Conservation (phyloP, 2,113 vertebrate genomes). For the Polypterus senegalus region DNA sequence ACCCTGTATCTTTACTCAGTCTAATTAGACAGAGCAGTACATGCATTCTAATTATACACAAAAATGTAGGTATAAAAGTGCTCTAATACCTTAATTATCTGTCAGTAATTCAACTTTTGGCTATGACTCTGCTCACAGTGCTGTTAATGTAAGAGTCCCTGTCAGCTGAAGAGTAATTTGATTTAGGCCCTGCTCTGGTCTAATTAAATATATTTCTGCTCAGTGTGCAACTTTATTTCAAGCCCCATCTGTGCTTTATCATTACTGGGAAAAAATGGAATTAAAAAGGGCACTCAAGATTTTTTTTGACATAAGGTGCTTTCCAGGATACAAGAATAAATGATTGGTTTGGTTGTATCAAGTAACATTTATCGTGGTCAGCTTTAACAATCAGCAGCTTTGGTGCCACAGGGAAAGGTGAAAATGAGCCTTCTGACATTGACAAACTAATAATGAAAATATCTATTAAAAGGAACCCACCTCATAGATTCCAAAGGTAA, state of each 20-base stretch:
- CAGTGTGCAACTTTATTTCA: constrained; percentile 52
- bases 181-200: constrained; percentile 64
- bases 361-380: background rate
- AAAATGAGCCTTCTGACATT: no score
- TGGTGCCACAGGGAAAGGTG: no score
- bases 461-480: no score
- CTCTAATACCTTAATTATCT: constrained; percentile 72
- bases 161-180: constrained; percentile 75
- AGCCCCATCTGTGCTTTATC: constrained; percentile 62
- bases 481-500: no score
- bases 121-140: constrained; percentile 57
- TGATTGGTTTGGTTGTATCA: background rate
- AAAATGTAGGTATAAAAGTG: constrained; percentile 55
- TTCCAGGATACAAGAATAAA: background rate
- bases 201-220: constrained; percentile 73
- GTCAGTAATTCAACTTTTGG: constrained; percentile 75
- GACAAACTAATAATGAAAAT: no score
- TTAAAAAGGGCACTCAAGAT: constrained; percentile 32
- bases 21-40: constrained; percentile 58
- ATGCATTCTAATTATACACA: constrained; percentile 58
- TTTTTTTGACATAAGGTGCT: background rate
- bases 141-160: constrained; percentile 72
- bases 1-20: constrained; percentile 39
- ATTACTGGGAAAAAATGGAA: constrained; percentile 45
- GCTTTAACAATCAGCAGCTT: no score